Evolutionary conservation across 2,113 vertebrate genomes (phyloP), one percentile per base, ranked within the genome.

Genomic region (Puntigrus tetrazona): DNA sequence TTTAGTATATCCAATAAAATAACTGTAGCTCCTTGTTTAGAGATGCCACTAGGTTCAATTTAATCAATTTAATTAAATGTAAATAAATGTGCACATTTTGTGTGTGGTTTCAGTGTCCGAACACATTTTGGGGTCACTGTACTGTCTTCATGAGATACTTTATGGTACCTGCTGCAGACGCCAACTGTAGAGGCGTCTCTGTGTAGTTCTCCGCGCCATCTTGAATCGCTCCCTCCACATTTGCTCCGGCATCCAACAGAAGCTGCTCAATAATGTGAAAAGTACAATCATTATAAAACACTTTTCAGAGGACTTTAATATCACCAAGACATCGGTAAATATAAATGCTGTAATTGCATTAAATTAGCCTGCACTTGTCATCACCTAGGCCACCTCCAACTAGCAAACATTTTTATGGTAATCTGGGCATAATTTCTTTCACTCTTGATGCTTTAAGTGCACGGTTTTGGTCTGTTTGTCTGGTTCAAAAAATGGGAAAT

Each of bases 161-260:
- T 43, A 2, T 11, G 25, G 81, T 86, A 95, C 95, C 95, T 94
- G 95, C 95, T 22, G 94, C 94, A 0, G 95, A 89, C 3, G 95
- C 95, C 72, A 95, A 90, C 86, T 95, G 95, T 1, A 95, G 92
- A 3, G 95, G 95, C 7, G 95, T 94, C 89, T 95, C 95, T 0
- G 94, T 90, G 88, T 93, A 92, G 88, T 94, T 94, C 86, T 94
- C 94, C 2, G 91, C 89, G 76, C 91, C 93, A 85, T 92, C 94
- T 92, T 92, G 93, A 92, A 93, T 91, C 87, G 92, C 91, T 25
- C 92, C 93, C 88, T 95, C 95, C 88, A 93, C 92, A 6, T 92
- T 92, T 22, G 93, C 93, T 87, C 90, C 88, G 13, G 94, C 93
- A 85, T 95, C 94, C 91, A 95, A 90, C 77, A 95, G 57, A 86